Evolutionary conservation across 2,797 vertebrate genomes (phyloP), one percentile per base, ranked within the genome.

Genomic region (Cossypha heuglini): DNA sequence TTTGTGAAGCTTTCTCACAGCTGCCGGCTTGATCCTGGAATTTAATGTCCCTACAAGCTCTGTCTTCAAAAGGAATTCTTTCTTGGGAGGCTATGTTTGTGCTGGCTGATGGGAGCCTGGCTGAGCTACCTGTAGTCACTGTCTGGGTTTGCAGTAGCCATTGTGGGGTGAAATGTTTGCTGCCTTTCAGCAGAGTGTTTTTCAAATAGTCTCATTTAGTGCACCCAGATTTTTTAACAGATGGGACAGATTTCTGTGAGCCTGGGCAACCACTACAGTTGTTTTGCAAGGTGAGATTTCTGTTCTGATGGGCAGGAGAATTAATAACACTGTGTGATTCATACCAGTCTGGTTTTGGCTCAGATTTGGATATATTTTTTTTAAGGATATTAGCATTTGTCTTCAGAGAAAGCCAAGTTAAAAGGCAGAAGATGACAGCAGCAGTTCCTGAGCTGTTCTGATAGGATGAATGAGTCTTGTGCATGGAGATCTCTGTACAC

Each of bases 281-380:
- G 86, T 62, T 93, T 49, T 45, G 37, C 83, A 59, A 86, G 95
- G 90, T 74, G 86, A 76, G 61, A 71, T 33, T 86, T 48, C 68
- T 88, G 49, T 88, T 94, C 69, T 71, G 93, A 86, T 1, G 16
- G 75, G 52, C n/a, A 43, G 82, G 37, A 74, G 76, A 66, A 74
- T 63, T 52, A 68, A 33, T 16, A 62, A 45, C 0, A 1, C 21
- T 26, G 20, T 19, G 74, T 85, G 78, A 86, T 62, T 89, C 51
- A 15, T 67, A 40, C 10, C 58, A 81, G 31, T 68, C 74, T 86
- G 61, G 16, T 10, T 79, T 84, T 58, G 73, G 76, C 71, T 71
- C 58, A 46, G 33, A 64, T 64, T 58, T 58, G 38, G 24, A 11
- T 57, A 35, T 35, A 35, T 4, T 58, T 72, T 62, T 62, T 55